phyloP scores from a whole-genome alignment of 2,888 invertebrate genomes.

The Congeria kusceri region DNA sequence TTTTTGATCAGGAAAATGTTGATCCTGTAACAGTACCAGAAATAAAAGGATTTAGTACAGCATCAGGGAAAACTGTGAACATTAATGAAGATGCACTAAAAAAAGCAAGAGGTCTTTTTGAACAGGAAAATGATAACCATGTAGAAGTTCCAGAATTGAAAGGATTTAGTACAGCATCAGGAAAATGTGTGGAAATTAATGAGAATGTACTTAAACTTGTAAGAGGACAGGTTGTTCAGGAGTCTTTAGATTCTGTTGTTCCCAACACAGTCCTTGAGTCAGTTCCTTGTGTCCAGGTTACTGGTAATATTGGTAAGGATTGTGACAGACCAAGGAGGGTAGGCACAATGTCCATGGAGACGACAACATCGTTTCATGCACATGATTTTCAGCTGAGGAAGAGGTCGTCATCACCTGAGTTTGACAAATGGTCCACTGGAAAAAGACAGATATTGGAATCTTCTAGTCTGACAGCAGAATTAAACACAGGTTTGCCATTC shows the following conservation, averaged over 20 bases:
- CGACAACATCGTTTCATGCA: background rate
- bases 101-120: slow-evolving; percentile 13
- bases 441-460: too few species aligned
- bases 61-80: background rate
- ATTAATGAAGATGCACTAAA: slow-evolving; percentile 10
- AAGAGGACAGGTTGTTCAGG: background rate
- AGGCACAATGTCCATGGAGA: background rate
- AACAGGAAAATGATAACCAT: background rate
- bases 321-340: too few species aligned
- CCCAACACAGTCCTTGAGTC: too few species aligned
- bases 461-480: too few species aligned
- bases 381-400: too few species aligned
- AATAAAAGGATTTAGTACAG: background rate
- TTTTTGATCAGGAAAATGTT: slow-evolving; percentile 17
- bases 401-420: too few species aligned
- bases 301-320: too few species aligned
- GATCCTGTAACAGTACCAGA: background rate
- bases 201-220: background rate
- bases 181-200: background rate
- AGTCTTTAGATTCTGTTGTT: too few species aligned
- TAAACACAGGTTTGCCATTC: too few species aligned
- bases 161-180: slow-evolving; percentile 1
- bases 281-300: too few species aligned
- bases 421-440: too few species aligned
- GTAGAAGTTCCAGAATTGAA: background rate